Conservation (phyloP, 1,140 invertebrate genomes). For the Hermatobates lingyangjiaoensis region DNA sequence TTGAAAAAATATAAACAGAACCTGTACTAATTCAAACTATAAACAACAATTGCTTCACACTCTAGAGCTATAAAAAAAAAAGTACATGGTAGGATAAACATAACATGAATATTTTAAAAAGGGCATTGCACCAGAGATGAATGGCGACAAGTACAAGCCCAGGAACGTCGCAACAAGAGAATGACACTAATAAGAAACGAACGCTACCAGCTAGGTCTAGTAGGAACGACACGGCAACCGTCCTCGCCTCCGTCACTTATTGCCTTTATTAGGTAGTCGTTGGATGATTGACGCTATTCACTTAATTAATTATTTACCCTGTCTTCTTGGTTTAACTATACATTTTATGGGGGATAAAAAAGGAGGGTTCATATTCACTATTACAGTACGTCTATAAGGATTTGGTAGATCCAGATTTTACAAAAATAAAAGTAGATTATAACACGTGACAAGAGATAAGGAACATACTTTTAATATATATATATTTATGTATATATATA, state of each 20-base stretch:
- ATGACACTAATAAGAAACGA: no score
- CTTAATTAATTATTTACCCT: background rate
- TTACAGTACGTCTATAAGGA: background rate
- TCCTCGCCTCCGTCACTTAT: no score
- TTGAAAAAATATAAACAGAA: constrained; percentile 8
- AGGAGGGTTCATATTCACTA: background rate
- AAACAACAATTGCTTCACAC: constrained; percentile 13
- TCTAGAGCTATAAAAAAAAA: constrained; percentile 5
- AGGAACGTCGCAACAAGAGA: no score
- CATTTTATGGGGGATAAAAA: background rate
- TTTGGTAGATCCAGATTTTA: background rate
- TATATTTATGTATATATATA: background rate
- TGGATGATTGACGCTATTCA: background rate
- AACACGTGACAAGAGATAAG: constrained; percentile 11
- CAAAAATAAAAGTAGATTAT: constrained; percentile 11
- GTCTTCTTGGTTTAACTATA: background rate
- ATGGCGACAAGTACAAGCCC: no score
- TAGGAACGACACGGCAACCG: no score
- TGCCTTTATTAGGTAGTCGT: background rate
- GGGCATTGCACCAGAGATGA: no score
- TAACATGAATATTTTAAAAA: background rate
- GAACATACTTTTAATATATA: constrained; percentile 10
- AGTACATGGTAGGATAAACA: background rate
- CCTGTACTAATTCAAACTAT: constrained; percentile 9
- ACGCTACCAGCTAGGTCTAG: no score